phyloP scores from a whole-genome alignment of 2,888 invertebrate species.

The Cataglyphis albicans region DNA sequence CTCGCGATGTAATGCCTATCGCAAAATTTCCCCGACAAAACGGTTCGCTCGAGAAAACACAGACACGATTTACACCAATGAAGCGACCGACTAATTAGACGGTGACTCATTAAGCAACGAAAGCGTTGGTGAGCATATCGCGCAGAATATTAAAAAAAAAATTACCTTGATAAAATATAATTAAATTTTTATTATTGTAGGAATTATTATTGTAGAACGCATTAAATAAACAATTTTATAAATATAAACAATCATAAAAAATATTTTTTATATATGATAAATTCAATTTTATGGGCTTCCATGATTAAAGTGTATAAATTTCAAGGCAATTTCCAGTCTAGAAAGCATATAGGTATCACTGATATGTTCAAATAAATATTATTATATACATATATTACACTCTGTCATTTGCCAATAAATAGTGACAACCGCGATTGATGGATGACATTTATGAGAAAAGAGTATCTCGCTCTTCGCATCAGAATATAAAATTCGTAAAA shows the following conservation, averaged over 20 bases:
- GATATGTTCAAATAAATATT: neutral
- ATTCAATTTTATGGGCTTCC: neutral
- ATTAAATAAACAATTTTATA: neutral
- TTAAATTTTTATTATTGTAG: neutral
- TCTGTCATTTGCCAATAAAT: neutral
- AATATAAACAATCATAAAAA: neutral
- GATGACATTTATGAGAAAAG: neutral
- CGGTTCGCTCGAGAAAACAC: conserved; percentile 55
- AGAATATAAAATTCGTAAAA: neutral
- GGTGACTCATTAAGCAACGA: conserved; percentile 33
- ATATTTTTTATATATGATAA: neutral
- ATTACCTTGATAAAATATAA: conserved; percentile 3
- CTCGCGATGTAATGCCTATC: conserved; percentile 29
- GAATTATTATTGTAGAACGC: neutral
- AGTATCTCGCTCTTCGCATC: neutral
- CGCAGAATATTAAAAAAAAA: neutral
- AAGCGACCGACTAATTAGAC: conserved; percentile 61
- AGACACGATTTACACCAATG: conserved; percentile 54
- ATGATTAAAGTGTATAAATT: neutral
- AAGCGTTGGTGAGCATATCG: neutral
- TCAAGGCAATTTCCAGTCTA: neutral
- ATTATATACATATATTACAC: neutral
- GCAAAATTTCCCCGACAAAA: conserved; percentile 40
- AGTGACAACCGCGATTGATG: neutral
- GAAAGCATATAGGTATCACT: neutral